Conservation (phyloP, 2,888 invertebrate species). For the Stegophylla sp. region DNA sequence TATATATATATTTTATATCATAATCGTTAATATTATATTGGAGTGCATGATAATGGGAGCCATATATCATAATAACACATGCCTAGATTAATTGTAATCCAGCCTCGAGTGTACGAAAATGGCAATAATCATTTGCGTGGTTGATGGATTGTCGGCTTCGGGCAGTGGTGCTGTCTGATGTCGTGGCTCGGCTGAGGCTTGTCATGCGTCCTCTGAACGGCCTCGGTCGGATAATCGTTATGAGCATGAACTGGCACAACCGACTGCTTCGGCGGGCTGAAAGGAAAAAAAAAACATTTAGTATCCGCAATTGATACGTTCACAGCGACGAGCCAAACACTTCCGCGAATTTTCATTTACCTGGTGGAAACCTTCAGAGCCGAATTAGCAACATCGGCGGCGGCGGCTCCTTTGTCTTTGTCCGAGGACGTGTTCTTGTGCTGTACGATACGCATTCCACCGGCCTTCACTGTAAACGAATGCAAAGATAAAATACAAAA, state of each 20-base stretch:
- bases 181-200: slow-evolving; percentile 77
- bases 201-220: slow-evolving; percentile 82
- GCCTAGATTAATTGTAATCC: too few species aligned
- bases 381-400: slow-evolving; percentile 69
- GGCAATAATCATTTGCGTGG: slow-evolving; percentile 77
- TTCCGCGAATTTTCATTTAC: slow-evolving; percentile 63
- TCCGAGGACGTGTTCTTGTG: slow-evolving; percentile 69
- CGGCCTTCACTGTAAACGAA: slow-evolving; percentile 78
- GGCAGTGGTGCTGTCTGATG: slow-evolving; percentile 60
- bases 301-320: too few species aligned
- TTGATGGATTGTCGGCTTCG: slow-evolving; percentile 79
- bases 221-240: slow-evolving; percentile 87
- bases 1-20: too few species aligned
- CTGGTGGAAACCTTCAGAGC: slow-evolving; percentile 76
- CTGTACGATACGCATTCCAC: slow-evolving; percentile 90
- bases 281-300: slow-evolving; percentile 60
- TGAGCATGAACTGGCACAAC: slow-evolving; percentile 81
- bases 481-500: not conserved
- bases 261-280: slow-evolving; percentile 76
- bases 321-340: too few species aligned
- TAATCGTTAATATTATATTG: not conserved
- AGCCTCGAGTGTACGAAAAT: slow-evolving; percentile 1
- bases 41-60: not conserved
- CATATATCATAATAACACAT: not conserved
- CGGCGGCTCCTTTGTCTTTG: slow-evolving; percentile 26